These are phyloP conservation scores for Dufourea novaeangliae DNA, from an alignment of 1,140 invertebrate species.

Conservation along the genomic window DNA sequence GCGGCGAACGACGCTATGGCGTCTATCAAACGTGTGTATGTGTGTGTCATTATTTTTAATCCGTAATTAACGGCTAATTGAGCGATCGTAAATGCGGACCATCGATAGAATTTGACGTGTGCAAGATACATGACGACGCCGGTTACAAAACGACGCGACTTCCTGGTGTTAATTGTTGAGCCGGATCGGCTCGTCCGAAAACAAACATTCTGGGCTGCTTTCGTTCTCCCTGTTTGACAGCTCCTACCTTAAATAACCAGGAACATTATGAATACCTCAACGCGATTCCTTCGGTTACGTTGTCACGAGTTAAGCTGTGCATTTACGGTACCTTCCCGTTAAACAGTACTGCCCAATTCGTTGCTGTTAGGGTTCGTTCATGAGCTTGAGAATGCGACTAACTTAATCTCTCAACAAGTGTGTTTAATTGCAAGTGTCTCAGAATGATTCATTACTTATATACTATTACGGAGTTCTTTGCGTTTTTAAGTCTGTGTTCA, in stretches of 20 bases:
- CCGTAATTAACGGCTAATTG: slow-evolving; percentile 66
- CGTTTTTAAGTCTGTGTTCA: background rate
- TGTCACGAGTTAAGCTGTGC: slow-evolving; percentile 21
- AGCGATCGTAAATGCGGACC: slow-evolving; percentile 20
- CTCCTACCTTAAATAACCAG: slow-evolving; percentile 46
- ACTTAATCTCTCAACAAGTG: slow-evolving; percentile 45
- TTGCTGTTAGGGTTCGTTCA: slow-evolving; percentile 14
- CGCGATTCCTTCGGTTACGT: slow-evolving; percentile 1
- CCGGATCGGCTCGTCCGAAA: slow-evolving; percentile 50
- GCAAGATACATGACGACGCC: slow-evolving; percentile 18
- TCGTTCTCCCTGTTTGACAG: slow-evolving; percentile 59
- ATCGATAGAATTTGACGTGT: slow-evolving; percentile 13
- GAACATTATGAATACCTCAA: slow-evolving; percentile 31
- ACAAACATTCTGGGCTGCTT: slow-evolving; percentile 62
- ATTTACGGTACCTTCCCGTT: slow-evolving; percentile 18
- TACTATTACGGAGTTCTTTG: background rate
- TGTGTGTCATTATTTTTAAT: slow-evolving; percentile 72
- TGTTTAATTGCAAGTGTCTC: slow-evolving; percentile 42
- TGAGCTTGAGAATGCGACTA: slow-evolving; percentile 35
- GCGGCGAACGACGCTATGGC: slow-evolving; percentile 75
- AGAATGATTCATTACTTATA: slow-evolving; percentile 23
- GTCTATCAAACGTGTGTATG: slow-evolving; percentile 69
- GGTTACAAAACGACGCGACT: slow-evolving; percentile 37
- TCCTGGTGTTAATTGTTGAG: slow-evolving; percentile 32
- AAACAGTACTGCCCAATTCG: slow-evolving; percentile 16